Evolutionary conservation across 2,888 invertebrate species (phyloP).

Genomic region (Poecilobothrus nobilitatus): DNA sequence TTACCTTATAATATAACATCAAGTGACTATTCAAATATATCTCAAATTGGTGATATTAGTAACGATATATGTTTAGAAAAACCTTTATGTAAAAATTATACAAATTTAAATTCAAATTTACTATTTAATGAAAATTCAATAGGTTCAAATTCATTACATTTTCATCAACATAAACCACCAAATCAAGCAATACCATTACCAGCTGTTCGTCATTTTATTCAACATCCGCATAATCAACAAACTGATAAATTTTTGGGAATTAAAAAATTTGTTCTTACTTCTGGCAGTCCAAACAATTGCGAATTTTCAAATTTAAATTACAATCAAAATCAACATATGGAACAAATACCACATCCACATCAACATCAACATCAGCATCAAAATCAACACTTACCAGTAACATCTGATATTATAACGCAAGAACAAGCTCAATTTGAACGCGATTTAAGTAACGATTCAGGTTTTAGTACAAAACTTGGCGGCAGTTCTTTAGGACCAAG

Average conservation of each 20-base stretch:
- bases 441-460: conserved; percentile 73
- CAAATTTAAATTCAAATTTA: conserved; percentile 14
- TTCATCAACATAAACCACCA: conserved; percentile 18
- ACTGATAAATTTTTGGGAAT: conserved; percentile 12
- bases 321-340: neutral
- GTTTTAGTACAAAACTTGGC: conserved; percentile 75
- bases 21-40: neutral
- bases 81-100: neutral
- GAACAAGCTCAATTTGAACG: conserved; percentile 46
- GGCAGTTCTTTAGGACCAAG: conserved; percentile 70
- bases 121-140: conserved; percentile 16
- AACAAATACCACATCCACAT: neutral
- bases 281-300: conserved; percentile 19
- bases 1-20: conserved; percentile 18
- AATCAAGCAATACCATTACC: conserved; percentile 10
- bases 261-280: neutral
- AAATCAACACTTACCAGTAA: conserved; percentile 14
- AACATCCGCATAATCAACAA: conserved; percentile 19
- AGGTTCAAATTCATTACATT: neutral
- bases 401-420: conserved; percentile 23
- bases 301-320: conserved; percentile 14
- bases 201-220: conserved; percentile 20
- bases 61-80: neutral
- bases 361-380: conserved; percentile 23
- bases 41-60: neutral